phyloP scores from a whole-genome alignment of 2,888 invertebrate species.

The Polietes domitor region DNA sequence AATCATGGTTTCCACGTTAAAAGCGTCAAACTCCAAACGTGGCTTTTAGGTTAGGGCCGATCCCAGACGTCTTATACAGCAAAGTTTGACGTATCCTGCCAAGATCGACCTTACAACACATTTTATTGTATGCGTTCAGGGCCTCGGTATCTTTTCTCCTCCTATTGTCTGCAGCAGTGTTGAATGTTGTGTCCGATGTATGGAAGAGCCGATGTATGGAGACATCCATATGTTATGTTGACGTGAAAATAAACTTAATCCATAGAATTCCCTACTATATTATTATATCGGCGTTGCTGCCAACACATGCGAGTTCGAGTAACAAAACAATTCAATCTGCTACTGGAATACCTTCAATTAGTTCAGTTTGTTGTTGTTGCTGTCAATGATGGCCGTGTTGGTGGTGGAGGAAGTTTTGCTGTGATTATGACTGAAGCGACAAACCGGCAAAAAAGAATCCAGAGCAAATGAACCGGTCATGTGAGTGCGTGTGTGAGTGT shows the following conservation, averaged over 20 bases:
- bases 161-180: too few relatives aligned
- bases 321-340: constrained; percentile 14
- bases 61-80: too few relatives aligned
- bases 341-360: constrained; percentile 31
- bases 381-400: not conserved
- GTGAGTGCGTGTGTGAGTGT: not conserved
- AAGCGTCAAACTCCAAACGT: too few relatives aligned
- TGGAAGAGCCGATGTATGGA: too few relatives aligned
- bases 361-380: not conserved
- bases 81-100: too few relatives aligned
- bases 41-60: too few relatives aligned
- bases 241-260: not conserved
- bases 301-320: not conserved
- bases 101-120: too few relatives aligned
- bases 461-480: not conserved
- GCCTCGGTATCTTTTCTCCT: too few relatives aligned
- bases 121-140: too few relatives aligned
- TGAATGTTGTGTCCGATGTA: too few relatives aligned
- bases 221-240: not conserved
- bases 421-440: constrained; percentile 8
- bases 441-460: not conserved
- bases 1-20: too few relatives aligned
- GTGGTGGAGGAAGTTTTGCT: not conserved
- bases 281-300: not conserved
- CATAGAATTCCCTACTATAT: not conserved